A percentile compares a stretch with the other conserved stretches of the same genome.
phyloP scores from a whole-genome alignment of 1,140 invertebrate species.

The Argopecten irradians region DNA sequence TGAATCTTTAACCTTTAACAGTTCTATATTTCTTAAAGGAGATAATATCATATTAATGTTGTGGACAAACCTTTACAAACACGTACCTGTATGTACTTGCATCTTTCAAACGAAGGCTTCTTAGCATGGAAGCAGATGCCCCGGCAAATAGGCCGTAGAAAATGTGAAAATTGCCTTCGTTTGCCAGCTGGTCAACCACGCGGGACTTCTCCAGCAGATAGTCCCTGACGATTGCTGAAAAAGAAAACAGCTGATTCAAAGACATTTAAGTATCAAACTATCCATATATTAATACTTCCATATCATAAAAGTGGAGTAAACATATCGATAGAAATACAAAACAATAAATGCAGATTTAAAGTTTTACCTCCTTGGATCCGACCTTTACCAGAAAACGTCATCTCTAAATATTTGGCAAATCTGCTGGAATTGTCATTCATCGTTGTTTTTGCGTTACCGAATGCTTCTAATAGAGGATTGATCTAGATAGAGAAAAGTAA shows the following conservation, averaged over 20 bases:
- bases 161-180: constrained; percentile 96
- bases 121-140: constrained; percentile 25
- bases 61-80: background rate
- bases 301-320: no score
- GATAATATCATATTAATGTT: no score
- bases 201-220: constrained; percentile 93
- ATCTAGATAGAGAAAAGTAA: no score
- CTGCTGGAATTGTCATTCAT: constrained; percentile 98
- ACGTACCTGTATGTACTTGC: constrained; percentile 46
- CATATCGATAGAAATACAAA: no score
- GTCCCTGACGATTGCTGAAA: constrained; percentile 63
- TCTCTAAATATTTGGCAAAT: constrained; percentile 95
- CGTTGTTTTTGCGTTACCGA: constrained; percentile 96
- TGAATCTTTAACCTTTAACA: no score
- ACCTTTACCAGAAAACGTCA: constrained; percentile 82
- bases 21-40: no score
- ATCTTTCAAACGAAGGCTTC: constrained; percentile 40
- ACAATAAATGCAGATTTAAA: no score
- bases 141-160: constrained; percentile 91
- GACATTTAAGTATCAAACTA: no score
- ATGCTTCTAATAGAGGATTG: constrained; percentile 98
- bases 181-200: constrained; percentile 93
- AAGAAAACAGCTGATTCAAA: no score
- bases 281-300: no score
- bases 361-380: constrained; percentile 91